Conservation (phyloP, 2,888 invertebrate species). For the Orchesellides sinensis region DNA sequence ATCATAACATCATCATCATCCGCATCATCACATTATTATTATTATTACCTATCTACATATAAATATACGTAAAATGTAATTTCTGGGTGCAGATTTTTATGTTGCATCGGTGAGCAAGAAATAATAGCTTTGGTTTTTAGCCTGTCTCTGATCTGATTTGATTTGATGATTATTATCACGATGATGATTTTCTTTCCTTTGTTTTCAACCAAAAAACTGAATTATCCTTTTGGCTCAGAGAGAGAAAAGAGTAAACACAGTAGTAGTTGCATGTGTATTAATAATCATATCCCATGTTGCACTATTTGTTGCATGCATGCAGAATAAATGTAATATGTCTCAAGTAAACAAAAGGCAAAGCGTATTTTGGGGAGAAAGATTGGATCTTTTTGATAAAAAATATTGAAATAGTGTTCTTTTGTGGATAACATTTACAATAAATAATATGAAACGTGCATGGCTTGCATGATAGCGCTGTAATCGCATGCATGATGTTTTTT, state of each 20-base stretch:
- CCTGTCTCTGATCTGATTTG: constrained; percentile 62
- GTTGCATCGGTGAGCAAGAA: constrained; percentile 51
- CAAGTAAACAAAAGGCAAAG: neutral
- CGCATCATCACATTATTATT: constrained; percentile 56
- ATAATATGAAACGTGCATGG: constrained; percentile 17
- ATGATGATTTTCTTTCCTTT: constrained; percentile 51
- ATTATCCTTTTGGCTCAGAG: constrained; percentile 7
- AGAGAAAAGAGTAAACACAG: constrained; percentile 6
- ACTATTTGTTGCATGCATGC: constrained; percentile 34
- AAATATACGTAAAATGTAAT: constrained; percentile 6
- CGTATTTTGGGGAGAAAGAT: constrained; percentile 44
- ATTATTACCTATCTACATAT: constrained; percentile 48
- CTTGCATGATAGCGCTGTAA: constrained; percentile 34
- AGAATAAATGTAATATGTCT: neutral
- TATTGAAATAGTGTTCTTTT: constrained; percentile 27
- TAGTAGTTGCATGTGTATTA: constrained; percentile 11
- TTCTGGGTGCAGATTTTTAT: constrained; percentile 19
- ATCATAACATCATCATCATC: constrained; percentile 64
- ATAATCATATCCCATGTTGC: neutral
- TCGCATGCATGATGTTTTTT: constrained; percentile 26
- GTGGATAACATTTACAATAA: constrained; percentile 8
- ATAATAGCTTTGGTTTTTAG: constrained; percentile 40
- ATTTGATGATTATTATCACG: constrained; percentile 54
- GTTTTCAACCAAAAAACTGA: constrained; percentile 39
- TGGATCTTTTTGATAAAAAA: constrained; percentile 35